phyloP scores from a whole-genome alignment of 2,888 invertebrate genomes.

The Tillus elongatus region DNA sequence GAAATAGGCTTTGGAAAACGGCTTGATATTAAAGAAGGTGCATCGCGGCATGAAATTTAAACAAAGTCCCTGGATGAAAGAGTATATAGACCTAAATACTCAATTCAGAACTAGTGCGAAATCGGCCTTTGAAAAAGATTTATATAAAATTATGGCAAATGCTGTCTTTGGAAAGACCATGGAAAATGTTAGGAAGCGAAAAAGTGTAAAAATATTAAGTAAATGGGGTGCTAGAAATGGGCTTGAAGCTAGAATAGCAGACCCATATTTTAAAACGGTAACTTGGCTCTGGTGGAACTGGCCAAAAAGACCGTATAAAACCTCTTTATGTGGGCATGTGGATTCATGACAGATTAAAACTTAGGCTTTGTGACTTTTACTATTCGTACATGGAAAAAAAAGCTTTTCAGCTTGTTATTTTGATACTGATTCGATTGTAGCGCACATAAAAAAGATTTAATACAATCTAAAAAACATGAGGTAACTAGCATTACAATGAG shows the following conservation, averaged over 20 bases:
- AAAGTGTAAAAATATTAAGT: conserved; percentile 14
- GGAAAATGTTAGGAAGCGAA: conserved; percentile 19
- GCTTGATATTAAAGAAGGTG: too few species aligned
- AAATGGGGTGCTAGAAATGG: conserved; percentile 15
- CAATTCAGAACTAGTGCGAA: conserved; percentile 11
- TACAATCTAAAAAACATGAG: too few species aligned
- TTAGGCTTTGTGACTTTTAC: conserved; percentile 21
- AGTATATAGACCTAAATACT: conserved; percentile 18
- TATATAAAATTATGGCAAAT: conserved; percentile 19
- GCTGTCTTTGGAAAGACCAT: conserved; percentile 18
- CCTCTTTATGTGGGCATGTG: conserved; percentile 22
- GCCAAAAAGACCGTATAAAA: conserved; percentile 17
- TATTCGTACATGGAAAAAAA: too few species aligned
- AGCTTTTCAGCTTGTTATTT: too few species aligned
- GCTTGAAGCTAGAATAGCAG: conserved; percentile 16
- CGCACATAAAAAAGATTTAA: too few species aligned
- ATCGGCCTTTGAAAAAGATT: conserved; percentile 19
- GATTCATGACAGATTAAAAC: conserved; percentile 23
- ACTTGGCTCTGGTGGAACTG: conserved; percentile 16
- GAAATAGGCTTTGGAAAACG: too few species aligned
- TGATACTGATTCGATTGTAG: too few species aligned
- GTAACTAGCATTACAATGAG: too few species aligned
- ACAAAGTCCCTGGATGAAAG: conserved; percentile 20
- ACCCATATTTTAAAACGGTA: conserved; percentile 19
- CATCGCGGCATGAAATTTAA: too few species aligned